Evolutionary conservation across 2,888 invertebrate species (phyloP).

Genomic region (Dicyrtoma fusca): DNA sequence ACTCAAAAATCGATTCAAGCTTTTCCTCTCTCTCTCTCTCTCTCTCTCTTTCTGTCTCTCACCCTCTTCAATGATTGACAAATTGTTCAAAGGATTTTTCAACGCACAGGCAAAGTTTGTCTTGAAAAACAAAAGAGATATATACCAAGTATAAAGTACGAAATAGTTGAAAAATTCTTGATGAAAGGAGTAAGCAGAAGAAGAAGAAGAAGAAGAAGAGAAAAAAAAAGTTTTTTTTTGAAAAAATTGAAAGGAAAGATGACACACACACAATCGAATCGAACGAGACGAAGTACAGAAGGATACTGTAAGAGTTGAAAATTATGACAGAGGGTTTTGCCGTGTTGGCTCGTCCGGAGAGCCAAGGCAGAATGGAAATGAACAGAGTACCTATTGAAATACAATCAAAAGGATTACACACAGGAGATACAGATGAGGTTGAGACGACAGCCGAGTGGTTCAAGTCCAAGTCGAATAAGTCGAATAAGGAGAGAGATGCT

Average conservation of each 20-base stretch:
- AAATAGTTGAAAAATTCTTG: no score
- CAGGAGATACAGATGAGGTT: background rate
- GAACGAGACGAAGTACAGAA: conserved; percentile 5
- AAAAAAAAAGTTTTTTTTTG: no score
- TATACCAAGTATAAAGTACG: no score
- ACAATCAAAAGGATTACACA: conserved; percentile 17
- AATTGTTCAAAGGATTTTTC: no score
- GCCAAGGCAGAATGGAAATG: background rate
- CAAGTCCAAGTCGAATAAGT: background rate
- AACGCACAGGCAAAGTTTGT: no score
- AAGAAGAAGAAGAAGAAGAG: background rate
- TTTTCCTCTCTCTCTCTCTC: no score
- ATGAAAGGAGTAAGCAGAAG: no score
- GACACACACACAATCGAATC: background rate
- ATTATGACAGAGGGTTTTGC: conserved; percentile 20
- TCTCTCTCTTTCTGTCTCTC: no score
- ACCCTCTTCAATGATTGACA: no score
- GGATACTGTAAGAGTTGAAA: conserved; percentile 16
- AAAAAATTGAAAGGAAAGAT: background rate
- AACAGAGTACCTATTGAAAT: conserved; percentile 14
- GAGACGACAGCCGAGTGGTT: background rate
- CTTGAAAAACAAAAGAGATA: no score
- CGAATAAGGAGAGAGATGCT: conserved; percentile 5
- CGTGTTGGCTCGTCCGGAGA: background rate
- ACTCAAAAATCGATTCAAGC: no score